Base-by-base conservation (phyloP, 2,113 vertebrate genomes). In the Peromyscus maniculatus region DNA sequence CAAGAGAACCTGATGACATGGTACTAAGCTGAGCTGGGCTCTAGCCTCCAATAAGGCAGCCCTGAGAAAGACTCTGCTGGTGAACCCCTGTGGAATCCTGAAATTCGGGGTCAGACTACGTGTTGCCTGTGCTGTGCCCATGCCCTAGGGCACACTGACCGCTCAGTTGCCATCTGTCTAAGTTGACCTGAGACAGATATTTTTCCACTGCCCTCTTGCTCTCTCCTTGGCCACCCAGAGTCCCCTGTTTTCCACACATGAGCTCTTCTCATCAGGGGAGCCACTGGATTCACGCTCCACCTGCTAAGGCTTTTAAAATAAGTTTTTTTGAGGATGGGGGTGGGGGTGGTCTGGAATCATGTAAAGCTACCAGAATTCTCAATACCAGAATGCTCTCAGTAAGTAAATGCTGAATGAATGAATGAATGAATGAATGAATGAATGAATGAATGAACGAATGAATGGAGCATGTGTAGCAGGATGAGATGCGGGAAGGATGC, bases 331-430 rank as follows among this genome's bases (percentile, higher is more conserved):
- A 22, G 72, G 9, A 21, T 52, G 52, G 78, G 46, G 3, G 22
- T 17, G 5, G 52, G 55, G 33, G 22, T 24, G 55, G 36, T 7
- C 46, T 49, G 46, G 22, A 39, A 31, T 88, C 39, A 66, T 7
- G 13, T 16, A 19, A 7, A 46, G 28, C 21, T 1, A 4, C 49
- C 55, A 59, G 26, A 26, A 36, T 7, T 89, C 69, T 93, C 11
- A 59, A 46, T n/a, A 69, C 19, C 33, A 36, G 74, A 15, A 77
- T 0, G 22, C 66, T 52, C 52, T 80, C 78, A n/a, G 57, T 22
- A n/a, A 91, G 79, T 87, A 95, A 87, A 94, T 57, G 64, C 22
- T 59, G 86, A 69, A 74, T 83, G 71, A 57, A 89, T 87, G 49
- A 55, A 46, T 91, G 26, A 80, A 66, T 74, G 91, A 69, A 69